Conservation (phyloP, 2,797 vertebrate species). For the Echiichthys vipera region DNA sequence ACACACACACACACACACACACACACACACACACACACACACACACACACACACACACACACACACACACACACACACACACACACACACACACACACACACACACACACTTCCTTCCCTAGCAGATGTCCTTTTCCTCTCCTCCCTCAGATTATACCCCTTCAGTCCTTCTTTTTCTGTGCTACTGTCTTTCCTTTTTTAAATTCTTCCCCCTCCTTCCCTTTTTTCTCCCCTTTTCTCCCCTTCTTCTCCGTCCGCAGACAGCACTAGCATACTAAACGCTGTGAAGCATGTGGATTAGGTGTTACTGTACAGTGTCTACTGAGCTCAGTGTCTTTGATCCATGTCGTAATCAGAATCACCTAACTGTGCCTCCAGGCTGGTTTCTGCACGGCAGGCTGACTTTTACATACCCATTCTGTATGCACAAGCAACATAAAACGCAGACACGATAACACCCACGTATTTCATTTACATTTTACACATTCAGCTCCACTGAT, state of each 20-base stretch:
- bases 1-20: background rate
- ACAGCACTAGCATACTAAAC: background rate
- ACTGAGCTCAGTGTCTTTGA: slow-evolving; percentile 37
- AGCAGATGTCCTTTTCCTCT: slow-evolving; percentile 18
- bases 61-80: background rate
- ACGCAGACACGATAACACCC: background rate
- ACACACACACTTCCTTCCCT: slow-evolving; percentile 2
- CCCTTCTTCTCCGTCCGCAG: background rate
- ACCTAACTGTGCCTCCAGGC: slow-evolving; percentile 23
- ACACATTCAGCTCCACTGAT: background rate
- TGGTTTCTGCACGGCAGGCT: slow-evolving; percentile 10
- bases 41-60: background rate
- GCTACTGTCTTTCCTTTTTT: background rate
- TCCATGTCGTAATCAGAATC: slow-evolving; percentile 32
- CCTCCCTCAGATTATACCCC: background rate
- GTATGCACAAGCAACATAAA: background rate
- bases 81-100: slow-evolving; percentile 3
- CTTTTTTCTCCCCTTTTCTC: background rate
- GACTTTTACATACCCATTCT: slow-evolving; percentile 10
- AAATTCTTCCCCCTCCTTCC: background rate
- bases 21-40: background rate
- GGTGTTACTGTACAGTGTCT: slow-evolving; percentile 8
- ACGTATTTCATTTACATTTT: slow-evolving; percentile 6
- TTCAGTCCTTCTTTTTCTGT: background rate
- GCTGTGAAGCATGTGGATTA: background rate